Base-by-base conservation (phyloP, 2,888 invertebrate genomes). In the Protula sp. region DNA sequence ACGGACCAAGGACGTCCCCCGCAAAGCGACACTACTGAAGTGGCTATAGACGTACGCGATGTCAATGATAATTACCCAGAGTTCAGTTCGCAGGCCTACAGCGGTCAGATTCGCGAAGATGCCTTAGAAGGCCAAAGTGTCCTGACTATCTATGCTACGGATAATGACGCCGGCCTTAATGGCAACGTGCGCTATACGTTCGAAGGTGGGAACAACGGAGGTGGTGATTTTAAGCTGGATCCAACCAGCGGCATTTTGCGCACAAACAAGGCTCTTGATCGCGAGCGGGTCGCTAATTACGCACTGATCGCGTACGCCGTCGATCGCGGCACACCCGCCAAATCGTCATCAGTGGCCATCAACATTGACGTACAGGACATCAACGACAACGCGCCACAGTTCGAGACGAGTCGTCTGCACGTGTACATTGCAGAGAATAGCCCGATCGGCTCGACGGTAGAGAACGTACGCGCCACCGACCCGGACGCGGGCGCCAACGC, bases 351-450 rank as follows among this genome's bases (percentile, higher is more conserved):
- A 2, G 76, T 79, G 2, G 60, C 94, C 73, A 90, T 99, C 0
- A 94, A 94, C 79, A 93, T 99, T 69, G 89, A 92, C 0, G 89
- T 64, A 9, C 24, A 22, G 2, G 99, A 99, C 78, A 92, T 97
- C 0, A 99, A 99, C 76, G 98, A 99, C 76, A 97, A 98, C 78
- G 87, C 90, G 1, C 97, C 97, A 0, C 84, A 86, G 0, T 97
- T 97, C 80, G 89, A 91, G 63, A 89, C 90, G 2, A 92, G 93
- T 72, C 89, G 90, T 75, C 89, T 98, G 19, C 87, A 88, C 0
- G 86, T 95, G 47, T 92, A 91, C 77, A 89, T 98, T 2, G 85
- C 92, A 0, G 98, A 99, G 82, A 98, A 99, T 78, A 93, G 93
- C n/a, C 95, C 97, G 0, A 87, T 94, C 1, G 97, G 94, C 0